Conservation (phyloP, 2,797 vertebrate species). For the Acanthornis magna region DNA sequence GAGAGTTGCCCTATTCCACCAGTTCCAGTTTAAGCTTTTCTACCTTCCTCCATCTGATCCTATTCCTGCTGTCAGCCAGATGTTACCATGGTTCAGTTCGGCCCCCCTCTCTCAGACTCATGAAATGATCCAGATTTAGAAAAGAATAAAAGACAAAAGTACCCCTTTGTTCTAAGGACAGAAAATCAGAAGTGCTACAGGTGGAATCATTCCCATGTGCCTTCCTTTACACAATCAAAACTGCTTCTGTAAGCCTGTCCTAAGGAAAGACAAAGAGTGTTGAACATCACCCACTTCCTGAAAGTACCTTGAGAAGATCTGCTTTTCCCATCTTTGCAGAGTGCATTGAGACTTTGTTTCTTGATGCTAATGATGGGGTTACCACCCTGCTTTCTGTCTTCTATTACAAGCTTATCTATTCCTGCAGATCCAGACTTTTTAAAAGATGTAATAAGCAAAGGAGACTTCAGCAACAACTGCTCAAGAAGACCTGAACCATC, state of each 20-base stretch:
- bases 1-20: background rate
- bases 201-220: background rate
- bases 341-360: background rate
- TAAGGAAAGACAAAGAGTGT: background rate
- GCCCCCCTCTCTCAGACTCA: background rate
- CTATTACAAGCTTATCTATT: background rate
- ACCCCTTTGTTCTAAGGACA: background rate
- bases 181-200: background rate
- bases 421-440: background rate
- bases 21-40: background rate
- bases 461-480: background rate
- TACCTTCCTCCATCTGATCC: background rate
- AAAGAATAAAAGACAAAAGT: background rate
- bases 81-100: background rate
- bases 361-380: background rate
- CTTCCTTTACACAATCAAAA: background rate
- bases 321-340: background rate
- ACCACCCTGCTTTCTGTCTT: background rate
- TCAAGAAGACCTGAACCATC: background rate
- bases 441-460: background rate
- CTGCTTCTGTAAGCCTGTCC: background rate
- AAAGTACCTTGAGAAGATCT: background rate
- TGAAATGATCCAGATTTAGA: background rate
- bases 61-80: background rate
- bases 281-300: background rate